These are phyloP conservation scores for Apodemus speciosus DNA, from an alignment of 2,113 vertebrate species.

Conservation along the genomic window DNA sequence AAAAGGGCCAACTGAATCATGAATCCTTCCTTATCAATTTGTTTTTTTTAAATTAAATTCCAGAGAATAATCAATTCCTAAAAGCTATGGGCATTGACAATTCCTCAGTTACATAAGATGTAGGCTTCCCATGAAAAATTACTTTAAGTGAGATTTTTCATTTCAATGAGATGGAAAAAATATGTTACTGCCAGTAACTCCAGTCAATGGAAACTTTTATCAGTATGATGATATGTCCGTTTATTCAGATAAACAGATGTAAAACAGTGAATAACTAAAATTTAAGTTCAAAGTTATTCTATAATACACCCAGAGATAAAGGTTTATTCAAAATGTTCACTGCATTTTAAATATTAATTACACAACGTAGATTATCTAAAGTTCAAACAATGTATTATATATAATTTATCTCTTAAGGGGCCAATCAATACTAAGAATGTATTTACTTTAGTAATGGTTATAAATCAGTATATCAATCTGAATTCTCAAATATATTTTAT, in stretches of 20 bases:
- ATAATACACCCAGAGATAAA: neutral
- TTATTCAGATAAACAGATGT: slow-evolving; percentile 10
- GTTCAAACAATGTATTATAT: neutral
- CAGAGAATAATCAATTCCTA: slow-evolving; percentile 5
- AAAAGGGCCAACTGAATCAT: slow-evolving; percentile 78
- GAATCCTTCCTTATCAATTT: slow-evolving; percentile 69
- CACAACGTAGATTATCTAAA: slow-evolving; percentile 26
- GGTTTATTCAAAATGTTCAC: neutral
- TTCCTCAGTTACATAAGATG: neutral
- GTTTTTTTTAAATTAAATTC: slow-evolving; percentile 55
- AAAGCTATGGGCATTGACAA: neutral
- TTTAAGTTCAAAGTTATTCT: slow-evolving; percentile 29
- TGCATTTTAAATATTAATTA: slow-evolving; percentile 17
- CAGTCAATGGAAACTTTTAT: neutral
- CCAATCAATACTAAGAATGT: neutral
- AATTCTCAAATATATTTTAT: neutral
- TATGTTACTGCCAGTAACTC: neutral
- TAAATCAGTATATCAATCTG: neutral
- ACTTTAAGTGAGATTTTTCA: slow-evolving; percentile 1
- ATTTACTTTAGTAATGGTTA: neutral
- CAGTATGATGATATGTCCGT: neutral
- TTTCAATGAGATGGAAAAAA: slow-evolving; percentile 56
- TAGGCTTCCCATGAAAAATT: slow-evolving; percentile 41
- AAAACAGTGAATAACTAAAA: slow-evolving; percentile 30
- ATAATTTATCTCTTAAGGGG: neutral